Evolutionary conservation across 2,113 vertebrate genomes (phyloP).

Genomic region (Rhinopomastus cyanomelas): DNA sequence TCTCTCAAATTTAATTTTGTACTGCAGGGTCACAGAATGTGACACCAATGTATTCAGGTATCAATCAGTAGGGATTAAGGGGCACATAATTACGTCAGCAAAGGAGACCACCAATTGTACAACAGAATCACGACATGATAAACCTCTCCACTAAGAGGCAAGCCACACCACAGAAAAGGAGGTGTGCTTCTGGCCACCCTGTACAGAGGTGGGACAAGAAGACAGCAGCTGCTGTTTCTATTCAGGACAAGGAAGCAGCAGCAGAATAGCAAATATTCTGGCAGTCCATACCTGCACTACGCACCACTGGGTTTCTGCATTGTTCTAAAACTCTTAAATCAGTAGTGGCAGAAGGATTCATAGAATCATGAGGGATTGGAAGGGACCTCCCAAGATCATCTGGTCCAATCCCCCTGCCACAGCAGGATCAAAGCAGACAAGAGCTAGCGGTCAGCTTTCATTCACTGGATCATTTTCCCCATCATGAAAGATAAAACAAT

Average conservation of each 20-base stretch:
- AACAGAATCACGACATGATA: background rate
- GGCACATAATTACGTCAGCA: background rate
- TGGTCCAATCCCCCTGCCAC: too few species aligned
- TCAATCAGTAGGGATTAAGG: background rate
- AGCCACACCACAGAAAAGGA: background rate
- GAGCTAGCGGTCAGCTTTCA: background rate
- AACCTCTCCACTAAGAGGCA: background rate
- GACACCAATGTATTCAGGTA: background rate
- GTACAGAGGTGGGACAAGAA: background rate
- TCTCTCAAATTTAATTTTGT: background rate
- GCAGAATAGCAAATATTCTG: background rate
- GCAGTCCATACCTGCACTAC: background rate
- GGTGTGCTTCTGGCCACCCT: background rate
- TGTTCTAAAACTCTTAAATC: background rate
- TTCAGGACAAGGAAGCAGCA: background rate
- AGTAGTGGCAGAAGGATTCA: background rate
- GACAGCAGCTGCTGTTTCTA: background rate
- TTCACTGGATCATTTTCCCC: background rate
- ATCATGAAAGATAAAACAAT: background rate
- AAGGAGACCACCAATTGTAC: background rate
- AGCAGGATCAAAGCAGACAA: background rate
- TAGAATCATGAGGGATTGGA: too few species aligned
- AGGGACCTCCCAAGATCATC: too few species aligned
- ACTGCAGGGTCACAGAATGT: background rate
- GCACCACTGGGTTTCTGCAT: background rate